These are phyloP conservation scores for Megalops atlanticus DNA, from an alignment of 2,113 vertebrate species.

Conservation along the genomic window DNA sequence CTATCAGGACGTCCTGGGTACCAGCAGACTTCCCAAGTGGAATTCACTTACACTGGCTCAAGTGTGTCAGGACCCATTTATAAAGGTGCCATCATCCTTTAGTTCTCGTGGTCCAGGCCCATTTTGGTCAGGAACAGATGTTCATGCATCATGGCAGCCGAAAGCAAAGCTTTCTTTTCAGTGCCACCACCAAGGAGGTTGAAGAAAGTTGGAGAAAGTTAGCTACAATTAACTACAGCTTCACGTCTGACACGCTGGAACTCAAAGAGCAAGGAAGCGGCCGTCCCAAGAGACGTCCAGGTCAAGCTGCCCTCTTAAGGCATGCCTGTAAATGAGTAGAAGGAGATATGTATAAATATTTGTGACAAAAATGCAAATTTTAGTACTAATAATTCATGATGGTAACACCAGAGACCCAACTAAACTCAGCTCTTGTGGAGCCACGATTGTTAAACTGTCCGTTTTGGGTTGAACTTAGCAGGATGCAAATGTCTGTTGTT, in stretches of 20 bases:
- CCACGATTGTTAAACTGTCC: too few relatives aligned
- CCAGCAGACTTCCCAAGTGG: neutral
- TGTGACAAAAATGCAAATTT: neutral
- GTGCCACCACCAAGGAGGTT: neutral
- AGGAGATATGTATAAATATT: neutral
- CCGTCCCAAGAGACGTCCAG: slow-evolving; percentile 19
- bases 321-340: slow-evolving; percentile 5
- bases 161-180: neutral
- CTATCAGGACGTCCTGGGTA: slow-evolving; percentile 25
- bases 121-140: neutral
- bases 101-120: neutral
- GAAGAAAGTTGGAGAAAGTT: neutral
- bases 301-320: slow-evolving; percentile 9
- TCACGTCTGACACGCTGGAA: neutral
- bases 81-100: neutral
- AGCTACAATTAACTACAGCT: neutral
- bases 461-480: too few relatives aligned
- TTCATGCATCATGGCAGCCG: slow-evolving; percentile 12
- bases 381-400: slow-evolving; percentile 5
- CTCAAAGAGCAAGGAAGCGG: neutral
- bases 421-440: slow-evolving; percentile 14
- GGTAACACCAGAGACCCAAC: slow-evolving; percentile 14
- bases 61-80: slow-evolving; percentile 1
- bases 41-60: neutral
- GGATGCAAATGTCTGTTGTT: too few relatives aligned